phyloP scores from a whole-genome alignment of 1,140 invertebrate species.

The Trichonephila clavata region DNA sequence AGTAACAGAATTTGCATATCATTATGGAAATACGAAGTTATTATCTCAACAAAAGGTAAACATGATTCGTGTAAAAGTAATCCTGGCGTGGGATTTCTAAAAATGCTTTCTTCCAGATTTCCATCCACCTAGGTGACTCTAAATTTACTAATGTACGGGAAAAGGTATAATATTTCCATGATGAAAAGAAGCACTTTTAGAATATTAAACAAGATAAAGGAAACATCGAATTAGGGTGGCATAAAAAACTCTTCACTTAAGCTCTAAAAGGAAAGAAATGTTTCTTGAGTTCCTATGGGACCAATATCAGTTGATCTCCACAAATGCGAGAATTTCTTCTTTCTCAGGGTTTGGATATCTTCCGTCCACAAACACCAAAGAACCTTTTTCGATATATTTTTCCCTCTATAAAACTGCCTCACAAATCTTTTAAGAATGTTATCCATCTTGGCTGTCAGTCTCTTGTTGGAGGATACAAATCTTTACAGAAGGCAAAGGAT shows the following conservation, averaged over 20 bases:
- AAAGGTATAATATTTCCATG: neutral
- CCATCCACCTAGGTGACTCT: neutral
- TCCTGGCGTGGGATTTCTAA: neutral
- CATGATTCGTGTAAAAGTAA: neutral
- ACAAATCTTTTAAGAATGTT: constrained; percentile 74
- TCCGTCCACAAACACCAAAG: constrained; percentile 31
- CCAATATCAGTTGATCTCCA: constrained; percentile 62
- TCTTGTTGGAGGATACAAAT: constrained; percentile 55
- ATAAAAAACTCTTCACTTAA: constrained; percentile 14
- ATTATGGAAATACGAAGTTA: neutral
- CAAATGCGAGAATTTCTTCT: constrained; percentile 42
- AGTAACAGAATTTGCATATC: neutral
- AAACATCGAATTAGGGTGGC: neutral
- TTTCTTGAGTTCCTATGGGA: constrained; percentile 24
- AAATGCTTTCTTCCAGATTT: neutral
- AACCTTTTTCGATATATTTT: constrained; percentile 57
- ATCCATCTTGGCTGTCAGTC: constrained; percentile 70
- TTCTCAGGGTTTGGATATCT: constrained; percentile 1
- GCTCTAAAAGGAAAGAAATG: constrained; percentile 65
- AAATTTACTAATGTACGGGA: neutral
- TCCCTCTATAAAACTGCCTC: constrained; percentile 51
- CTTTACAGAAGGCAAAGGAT: neutral
- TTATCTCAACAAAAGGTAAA: neutral
- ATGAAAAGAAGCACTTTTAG: constrained; percentile 1
- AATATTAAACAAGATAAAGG: constrained; percentile 9